A percentile compares a stretch with the other conserved stretches of the same genome.
These are phyloP conservation scores for Pseudochirops cupreus DNA, from an alignment of 2,797 vertebrate genomes.

Conservation along the genomic window DNA sequence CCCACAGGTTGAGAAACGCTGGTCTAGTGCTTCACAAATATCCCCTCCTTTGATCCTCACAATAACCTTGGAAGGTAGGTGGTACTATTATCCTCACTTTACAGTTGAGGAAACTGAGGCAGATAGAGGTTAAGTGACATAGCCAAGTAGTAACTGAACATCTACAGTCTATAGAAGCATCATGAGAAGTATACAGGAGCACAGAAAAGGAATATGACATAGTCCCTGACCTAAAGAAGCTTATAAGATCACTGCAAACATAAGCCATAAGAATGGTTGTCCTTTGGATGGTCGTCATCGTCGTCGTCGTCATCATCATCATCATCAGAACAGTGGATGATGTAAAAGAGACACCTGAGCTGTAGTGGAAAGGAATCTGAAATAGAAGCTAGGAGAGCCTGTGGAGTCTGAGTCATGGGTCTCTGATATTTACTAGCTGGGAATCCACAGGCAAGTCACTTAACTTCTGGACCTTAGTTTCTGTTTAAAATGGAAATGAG, in stretches of 20 bases:
- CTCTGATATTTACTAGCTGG: too few species aligned
- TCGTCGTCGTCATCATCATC: not conserved
- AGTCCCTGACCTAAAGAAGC: not conserved
- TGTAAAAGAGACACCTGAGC: not conserved
- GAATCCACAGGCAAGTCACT: not conserved
- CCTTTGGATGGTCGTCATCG: not conserved
- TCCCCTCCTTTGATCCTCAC: not conserved
- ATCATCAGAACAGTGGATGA: not conserved
- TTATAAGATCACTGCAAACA: not conserved
- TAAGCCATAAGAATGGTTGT: not conserved
- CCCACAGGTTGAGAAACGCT: too few species aligned
- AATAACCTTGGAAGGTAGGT: not conserved
- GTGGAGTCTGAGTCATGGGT: not conserved
- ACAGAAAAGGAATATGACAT: not conserved
- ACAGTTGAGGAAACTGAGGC: not conserved
- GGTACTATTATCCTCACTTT: not conserved
- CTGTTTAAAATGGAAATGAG: not conserved
- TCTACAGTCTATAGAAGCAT: not conserved
- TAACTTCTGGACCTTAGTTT: too few species aligned
- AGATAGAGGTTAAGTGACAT: not conserved
- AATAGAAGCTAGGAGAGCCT: not conserved
- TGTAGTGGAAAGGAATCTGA: not conserved
- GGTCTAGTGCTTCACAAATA: not conserved
- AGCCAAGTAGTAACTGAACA: not conserved
- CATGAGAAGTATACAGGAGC: not conserved